These are phyloP conservation scores for Patiria pectinifera DNA, from an alignment of 53 echinoderm and acorn worm species.

Conservation along the genomic window DNA sequence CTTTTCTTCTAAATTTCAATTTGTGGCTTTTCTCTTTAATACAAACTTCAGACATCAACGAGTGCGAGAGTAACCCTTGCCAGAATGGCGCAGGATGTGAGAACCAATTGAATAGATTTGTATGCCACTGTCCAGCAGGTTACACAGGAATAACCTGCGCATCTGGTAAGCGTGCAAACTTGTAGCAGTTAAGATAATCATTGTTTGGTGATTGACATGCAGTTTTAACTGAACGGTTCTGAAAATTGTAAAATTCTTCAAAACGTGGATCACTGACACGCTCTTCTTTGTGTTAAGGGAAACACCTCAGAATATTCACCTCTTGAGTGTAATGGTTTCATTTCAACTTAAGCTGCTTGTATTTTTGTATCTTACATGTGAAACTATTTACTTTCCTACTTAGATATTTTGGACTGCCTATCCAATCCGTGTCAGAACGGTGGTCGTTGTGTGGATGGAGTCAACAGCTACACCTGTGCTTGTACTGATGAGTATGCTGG, in stretches of 20 bases:
- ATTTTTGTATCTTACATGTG: no score
- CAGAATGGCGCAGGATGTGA: not conserved
- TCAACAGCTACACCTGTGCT: slow-evolving; percentile 62
- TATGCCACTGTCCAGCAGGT: slow-evolving; percentile 20
- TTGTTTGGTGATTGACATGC: no score
- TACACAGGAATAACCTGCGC: not conserved
- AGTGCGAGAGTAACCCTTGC: slow-evolving; percentile 50
- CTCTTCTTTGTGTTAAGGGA: no score
- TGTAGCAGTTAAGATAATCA: no score
- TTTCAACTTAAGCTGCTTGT: no score
- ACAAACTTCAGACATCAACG: slow-evolving; percentile 19
- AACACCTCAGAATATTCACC: no score
- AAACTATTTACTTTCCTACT: not conserved
- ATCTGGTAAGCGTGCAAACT: not conserved
- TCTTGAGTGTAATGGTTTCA: no score
- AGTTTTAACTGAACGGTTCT: no score
- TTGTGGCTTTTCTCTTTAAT: no score
- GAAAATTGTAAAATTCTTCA: no score
- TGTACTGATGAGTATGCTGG: slow-evolving; percentile 66
- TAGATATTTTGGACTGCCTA: slow-evolving; percentile 2
- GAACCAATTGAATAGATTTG: not conserved
- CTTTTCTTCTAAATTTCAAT: not conserved
- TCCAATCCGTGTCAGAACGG: slow-evolving; percentile 63
- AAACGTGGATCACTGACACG: no score
- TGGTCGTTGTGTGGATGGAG: slow-evolving; percentile 47